These are phyloP conservation scores for Colistium nudipinnis DNA, from an alignment of 2,113 vertebrate species.

Conservation along the genomic window DNA sequence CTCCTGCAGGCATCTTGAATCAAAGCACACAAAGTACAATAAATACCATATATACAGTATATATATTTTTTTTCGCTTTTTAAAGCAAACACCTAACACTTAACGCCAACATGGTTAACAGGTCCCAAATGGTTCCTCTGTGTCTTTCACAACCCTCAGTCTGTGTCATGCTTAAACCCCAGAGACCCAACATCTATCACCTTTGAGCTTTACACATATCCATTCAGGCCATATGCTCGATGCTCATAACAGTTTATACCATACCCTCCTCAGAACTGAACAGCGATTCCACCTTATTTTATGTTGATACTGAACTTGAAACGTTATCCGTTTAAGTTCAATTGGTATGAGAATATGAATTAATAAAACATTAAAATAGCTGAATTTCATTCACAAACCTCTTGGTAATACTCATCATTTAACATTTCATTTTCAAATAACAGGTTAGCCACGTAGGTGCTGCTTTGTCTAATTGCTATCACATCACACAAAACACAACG, in stretches of 20 bases:
- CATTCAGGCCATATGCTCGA: constrained; percentile 10
- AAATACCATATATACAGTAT: not conserved
- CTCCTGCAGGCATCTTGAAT: constrained; percentile 22
- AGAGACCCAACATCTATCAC: constrained; percentile 57
- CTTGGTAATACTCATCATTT: no score
- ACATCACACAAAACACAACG: no score
- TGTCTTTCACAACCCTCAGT: constrained; percentile 67
- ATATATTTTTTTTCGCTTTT: constrained; percentile 22
- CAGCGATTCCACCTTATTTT: not conserved
- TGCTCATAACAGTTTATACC: not conserved
- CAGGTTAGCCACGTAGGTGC: no score
- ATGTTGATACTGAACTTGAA: not conserved
- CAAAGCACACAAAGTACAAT: not conserved
- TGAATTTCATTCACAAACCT: no score
- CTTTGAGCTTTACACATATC: constrained; percentile 54
- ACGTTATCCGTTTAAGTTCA: no score
- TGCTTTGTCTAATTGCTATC: no score
- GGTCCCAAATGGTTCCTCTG: constrained; percentile 52
- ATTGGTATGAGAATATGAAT: no score
- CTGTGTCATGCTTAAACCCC: constrained; percentile 42
- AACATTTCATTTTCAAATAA: no score
- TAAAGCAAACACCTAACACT: no score
- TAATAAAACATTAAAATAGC: no score
- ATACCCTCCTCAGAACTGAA: not conserved
- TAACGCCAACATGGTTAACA: constrained; percentile 47